Evolutionary conservation across 2,113 vertebrate species (phyloP).

Genomic region (Sinocyclocheilus grahami): DNA sequence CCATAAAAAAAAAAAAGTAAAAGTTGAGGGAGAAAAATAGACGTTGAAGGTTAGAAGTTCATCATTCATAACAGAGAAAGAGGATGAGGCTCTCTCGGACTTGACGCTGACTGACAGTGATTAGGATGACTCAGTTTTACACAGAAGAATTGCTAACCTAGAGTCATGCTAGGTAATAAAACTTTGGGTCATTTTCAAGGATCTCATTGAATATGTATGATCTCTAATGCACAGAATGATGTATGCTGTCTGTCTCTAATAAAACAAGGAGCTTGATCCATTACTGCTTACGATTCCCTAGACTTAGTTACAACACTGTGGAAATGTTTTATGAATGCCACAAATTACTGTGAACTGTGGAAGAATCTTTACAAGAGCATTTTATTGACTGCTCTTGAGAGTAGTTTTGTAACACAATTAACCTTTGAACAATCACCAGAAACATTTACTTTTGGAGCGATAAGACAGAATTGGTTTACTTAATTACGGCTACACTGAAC

Average conservation of each 20-base stretch:
- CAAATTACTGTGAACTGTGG: conserved; percentile 6
- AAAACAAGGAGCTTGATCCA: conserved; percentile 19
- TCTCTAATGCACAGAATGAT: conserved; percentile 23
- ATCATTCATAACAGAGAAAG: conserved; percentile 38
- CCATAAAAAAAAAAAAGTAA: background rate
- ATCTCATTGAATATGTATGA: conserved; percentile 49
- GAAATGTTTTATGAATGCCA: background rate
- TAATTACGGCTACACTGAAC: background rate
- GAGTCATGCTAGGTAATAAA: conserved; percentile 24
- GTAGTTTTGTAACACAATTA: conserved; percentile 30
- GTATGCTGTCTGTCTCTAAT: conserved; percentile 13
- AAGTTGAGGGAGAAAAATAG: background rate
- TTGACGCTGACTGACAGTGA: conserved; percentile 31
- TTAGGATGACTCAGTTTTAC: conserved; percentile 6
- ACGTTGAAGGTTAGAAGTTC: conserved; percentile 19
- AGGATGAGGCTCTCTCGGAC: conserved; percentile 22
- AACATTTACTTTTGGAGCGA: background rate
- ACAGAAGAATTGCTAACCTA: conserved; percentile 19
- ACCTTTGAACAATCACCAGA: conserved; percentile 16
- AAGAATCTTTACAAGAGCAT: background rate
- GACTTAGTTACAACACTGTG: background rate
- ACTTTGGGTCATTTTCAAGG: conserved; percentile 19
- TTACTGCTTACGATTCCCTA: background rate
- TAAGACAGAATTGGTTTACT: conserved; percentile 1
- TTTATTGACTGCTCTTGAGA: conserved; percentile 31